phyloP scores from a whole-genome alignment of 2,797 vertebrate species.

The Tadarida brasiliensis region DNA sequence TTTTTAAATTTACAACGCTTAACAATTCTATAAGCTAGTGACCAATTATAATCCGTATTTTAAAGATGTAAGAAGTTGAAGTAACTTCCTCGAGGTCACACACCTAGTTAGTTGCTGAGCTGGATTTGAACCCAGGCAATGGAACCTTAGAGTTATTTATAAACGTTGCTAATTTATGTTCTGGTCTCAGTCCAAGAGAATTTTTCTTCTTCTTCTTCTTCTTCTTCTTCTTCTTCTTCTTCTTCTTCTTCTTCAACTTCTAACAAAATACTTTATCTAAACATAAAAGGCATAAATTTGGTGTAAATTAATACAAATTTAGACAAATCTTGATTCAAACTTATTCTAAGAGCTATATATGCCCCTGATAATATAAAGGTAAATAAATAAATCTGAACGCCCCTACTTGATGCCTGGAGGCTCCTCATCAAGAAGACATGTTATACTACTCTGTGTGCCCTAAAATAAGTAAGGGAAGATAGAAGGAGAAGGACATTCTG shows the following conservation, averaged over 20 bases:
- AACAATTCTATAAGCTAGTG: not conserved
- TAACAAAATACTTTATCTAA: constrained; percentile 22
- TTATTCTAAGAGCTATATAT: not conserved
- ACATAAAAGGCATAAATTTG: constrained; percentile 20
- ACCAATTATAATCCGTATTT: not conserved
- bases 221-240: not conserved
- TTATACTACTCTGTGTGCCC: not conserved
- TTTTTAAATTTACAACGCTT: not conserved
- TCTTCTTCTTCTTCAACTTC: not conserved
- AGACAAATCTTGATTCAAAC: constrained; percentile 34
- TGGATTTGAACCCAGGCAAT: not conserved
- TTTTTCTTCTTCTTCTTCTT: not conserved
- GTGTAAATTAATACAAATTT: not conserved
- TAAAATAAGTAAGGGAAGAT: not conserved
- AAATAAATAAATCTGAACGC: not conserved
- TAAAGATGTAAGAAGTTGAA: constrained; percentile 16
- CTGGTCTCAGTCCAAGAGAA: not conserved
- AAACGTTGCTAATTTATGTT: not conserved
- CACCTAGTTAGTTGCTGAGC: not conserved
- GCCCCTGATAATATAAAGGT: not conserved
- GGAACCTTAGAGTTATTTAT: not conserved
- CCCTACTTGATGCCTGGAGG: not conserved
- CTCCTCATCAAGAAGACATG: not conserved
- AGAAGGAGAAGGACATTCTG: not conserved
- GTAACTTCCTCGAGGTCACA: not conserved